Percentiles rank a stretch among this genome's conserved stretches.
These are phyloP conservation scores for Crotalus tigris DNA, from an alignment of 2,113 vertebrate species.

Conservation along the genomic window DNA sequence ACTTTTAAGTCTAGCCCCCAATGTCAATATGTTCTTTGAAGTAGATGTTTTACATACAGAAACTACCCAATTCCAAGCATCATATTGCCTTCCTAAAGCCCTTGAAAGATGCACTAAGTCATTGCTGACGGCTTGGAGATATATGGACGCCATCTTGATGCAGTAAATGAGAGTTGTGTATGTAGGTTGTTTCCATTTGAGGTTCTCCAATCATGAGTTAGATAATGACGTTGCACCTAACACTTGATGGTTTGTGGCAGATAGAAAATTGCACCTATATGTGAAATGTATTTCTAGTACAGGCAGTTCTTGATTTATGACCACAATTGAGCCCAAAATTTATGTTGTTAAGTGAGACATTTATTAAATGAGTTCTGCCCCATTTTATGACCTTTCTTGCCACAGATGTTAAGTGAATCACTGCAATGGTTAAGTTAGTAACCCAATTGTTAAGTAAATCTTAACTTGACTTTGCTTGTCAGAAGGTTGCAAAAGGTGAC, in stretches of 20 bases:
- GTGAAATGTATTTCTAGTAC: background rate
- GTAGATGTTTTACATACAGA: background rate
- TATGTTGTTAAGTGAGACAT: background rate
- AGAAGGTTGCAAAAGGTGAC: too few species aligned
- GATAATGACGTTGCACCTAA: rapidly evolving
- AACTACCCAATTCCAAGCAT: background rate
- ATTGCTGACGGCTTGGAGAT: background rate
- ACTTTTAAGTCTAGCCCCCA: background rate
- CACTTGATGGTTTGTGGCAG: rapidly evolving
- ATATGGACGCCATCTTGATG: background rate
- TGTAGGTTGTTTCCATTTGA: background rate
- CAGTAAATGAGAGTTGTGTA: background rate
- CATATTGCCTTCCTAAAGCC: background rate
- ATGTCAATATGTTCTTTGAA: background rate
- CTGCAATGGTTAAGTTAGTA: too few species aligned
- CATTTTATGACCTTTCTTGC: background rate
- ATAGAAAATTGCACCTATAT: background rate
- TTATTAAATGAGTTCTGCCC: background rate
- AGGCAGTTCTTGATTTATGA: background rate
- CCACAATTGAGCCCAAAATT: background rate
- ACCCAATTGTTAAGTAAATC: too few species aligned
- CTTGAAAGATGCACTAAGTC: background rate
- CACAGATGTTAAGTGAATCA: too few species aligned
- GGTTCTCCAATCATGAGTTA: background rate
- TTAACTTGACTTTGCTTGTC: too few species aligned